Conservation (phyloP, 2,797 vertebrate species). For the Scomberomorus guttatus region DNA sequence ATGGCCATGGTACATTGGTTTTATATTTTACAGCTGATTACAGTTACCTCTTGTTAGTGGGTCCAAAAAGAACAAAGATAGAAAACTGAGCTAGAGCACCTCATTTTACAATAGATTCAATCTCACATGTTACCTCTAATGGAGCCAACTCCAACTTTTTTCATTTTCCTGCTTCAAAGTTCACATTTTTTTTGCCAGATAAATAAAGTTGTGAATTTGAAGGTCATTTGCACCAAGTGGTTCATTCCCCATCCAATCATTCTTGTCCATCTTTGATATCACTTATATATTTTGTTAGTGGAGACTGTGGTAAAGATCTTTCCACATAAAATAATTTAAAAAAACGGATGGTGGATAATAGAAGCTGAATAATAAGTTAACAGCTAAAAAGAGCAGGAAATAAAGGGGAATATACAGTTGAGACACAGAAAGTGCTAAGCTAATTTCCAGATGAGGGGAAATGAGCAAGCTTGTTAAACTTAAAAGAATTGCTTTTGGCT, state of each 20-base stretch:
- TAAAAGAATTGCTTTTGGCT: not conserved
- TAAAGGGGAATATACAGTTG: not conserved
- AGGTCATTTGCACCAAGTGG: slow-evolving; percentile 33
- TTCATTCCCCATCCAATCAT: slow-evolving; percentile 17
- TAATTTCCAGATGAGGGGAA: not conserved
- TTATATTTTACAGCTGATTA: slow-evolving; percentile 72
- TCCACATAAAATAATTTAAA: slow-evolving; percentile 2
- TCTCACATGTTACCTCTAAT: slow-evolving; percentile 33
- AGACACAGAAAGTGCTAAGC: not conserved
- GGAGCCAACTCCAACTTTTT: slow-evolving; percentile 22
- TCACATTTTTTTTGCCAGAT: slow-evolving; percentile 9
- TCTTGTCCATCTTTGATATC: slow-evolving; percentile 5
- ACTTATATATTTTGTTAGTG: not conserved
- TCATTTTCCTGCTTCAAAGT: slow-evolving; percentile 26
- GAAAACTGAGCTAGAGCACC: slow-evolving; percentile 29
- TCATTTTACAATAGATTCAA: slow-evolving; percentile 29
- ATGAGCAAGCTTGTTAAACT: not conserved
- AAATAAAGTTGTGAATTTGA: slow-evolving; percentile 28
- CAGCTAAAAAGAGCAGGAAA: not conserved
- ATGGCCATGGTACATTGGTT: slow-evolving; percentile 42
- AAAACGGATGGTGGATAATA: not conserved
- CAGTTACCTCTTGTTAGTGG: slow-evolving; percentile 59
- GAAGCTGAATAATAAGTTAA: not conserved
- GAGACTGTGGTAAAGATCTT: not conserved
- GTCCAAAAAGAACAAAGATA: slow-evolving; percentile 60